Evolutionary conservation across 1,140 invertebrate genomes (phyloP), one percentile per base, ranked within the genome.

Genomic region (Pseudomyrmex dendroicus): DNA sequence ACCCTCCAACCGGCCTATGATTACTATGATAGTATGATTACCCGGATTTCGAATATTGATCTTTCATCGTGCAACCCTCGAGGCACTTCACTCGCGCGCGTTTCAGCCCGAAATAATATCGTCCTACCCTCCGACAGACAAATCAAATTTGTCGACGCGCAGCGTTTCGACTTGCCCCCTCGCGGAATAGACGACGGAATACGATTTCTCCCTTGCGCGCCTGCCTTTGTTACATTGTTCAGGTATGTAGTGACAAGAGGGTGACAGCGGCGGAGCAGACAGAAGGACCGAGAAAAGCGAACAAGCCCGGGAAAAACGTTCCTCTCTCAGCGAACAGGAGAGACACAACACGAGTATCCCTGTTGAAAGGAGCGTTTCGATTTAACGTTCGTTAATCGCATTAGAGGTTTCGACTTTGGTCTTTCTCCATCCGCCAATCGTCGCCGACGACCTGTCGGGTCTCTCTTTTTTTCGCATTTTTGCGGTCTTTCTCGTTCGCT

Each of bases 301-400:
- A 68, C 64, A 66, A 64, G 54, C 17, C 64, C 62, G 80, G 77
- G 78, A 84, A 76, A 78, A 57, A 48, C 66, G 8, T 59, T 80
- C 83, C 54, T 50, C 66, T 48, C 35, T 35, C 3, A 35, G 67
- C 63, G 70, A 89, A 78, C 68, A 70, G 73, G 22, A 35, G 35
- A 5, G 5, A 7, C 7, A 35, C 64, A 80, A 88, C 78, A 73
- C 82, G 62, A 86, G 82, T 73, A 50, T 83, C 57, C 67, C 35
- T 0, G 50, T 74, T 77, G 66, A 63, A 89, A 83, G 77, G 73
- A 89, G 74, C 76, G 84, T 90, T 89, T 74, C 84, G 88, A 90
- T 90, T 90, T 90, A 90, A 90, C 87, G 77, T 87, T 77, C 72
- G 84, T 88, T 89, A 90, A 90, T 90, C 89, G 89, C 61, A 88